A percentile compares a stretch with the other conserved stretches of the same genome.
Conservation (phyloP, 2,888 invertebrate genomes). For the Oscheius sp. region DNA sequence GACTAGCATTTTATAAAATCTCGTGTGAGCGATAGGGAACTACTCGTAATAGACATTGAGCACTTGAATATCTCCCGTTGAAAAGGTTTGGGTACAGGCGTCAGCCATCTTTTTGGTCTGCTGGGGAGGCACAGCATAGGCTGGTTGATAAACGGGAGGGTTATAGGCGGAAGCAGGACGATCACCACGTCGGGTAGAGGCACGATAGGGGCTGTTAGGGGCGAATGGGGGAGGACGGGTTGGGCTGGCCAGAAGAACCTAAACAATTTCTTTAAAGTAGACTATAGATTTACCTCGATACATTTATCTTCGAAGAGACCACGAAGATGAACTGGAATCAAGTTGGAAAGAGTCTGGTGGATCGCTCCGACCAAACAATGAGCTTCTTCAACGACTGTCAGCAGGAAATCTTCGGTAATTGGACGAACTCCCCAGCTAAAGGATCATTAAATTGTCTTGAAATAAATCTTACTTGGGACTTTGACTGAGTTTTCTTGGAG, state of each 20-base stretch:
- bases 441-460: neutral
- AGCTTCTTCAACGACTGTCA: conserved; percentile 65
- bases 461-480: conserved; percentile 56
- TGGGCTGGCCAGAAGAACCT: conserved; percentile 60
- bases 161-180: conserved; percentile 30
- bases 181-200: conserved; percentile 40
- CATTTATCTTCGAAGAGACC: conserved; percentile 66
- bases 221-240: conserved; percentile 60
- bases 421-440: conserved; percentile 68
- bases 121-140: conserved; percentile 33
- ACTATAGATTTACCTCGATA: conserved; percentile 44
- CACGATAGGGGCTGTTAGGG: conserved; percentile 43
- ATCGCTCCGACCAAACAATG: conserved; percentile 64
- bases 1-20: conserved; percentile 12
- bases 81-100: conserved; percentile 67
- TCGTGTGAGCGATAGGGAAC: neutral
- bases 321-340: conserved; percentile 60
- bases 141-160: conserved; percentile 15
- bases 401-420: conserved; percentile 62
- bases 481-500: conserved; percentile 79
- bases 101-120: conserved; percentile 59
- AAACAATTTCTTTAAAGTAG: conserved; percentile 26
- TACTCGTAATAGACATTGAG: conserved; percentile 67
- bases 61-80: conserved; percentile 74
- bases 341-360: conserved; percentile 61